These are phyloP conservation scores for Paedocypris micromegethes DNA, from an alignment of 2,797 vertebrate species.

Conservation along the genomic window DNA sequence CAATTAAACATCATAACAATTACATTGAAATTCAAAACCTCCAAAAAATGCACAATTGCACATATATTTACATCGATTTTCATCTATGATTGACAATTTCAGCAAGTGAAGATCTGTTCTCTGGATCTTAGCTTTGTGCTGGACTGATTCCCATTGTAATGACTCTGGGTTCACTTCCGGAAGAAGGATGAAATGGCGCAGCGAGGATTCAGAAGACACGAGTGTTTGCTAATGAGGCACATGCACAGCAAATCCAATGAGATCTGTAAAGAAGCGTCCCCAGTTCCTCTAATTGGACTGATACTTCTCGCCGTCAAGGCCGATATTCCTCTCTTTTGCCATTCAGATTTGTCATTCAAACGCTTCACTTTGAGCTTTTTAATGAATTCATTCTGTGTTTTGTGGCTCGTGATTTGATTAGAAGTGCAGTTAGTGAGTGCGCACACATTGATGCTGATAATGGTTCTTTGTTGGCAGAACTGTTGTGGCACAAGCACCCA, in stretches of 20 bases:
- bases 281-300: slow-evolving; percentile 31
- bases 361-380: neutral
- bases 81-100: too few relatives aligned
- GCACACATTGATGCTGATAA: slow-evolving; percentile 24
- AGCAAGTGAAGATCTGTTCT: slow-evolving; percentile 6
- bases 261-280: slow-evolving; percentile 23
- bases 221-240: slow-evolving; percentile 37
- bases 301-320: slow-evolving; percentile 5
- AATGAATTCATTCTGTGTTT: slow-evolving; percentile 26
- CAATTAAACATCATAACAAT: too few relatives aligned
- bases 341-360: slow-evolving; percentile 19
- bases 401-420: slow-evolving; percentile 33
- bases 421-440: slow-evolving; percentile 22
- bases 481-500: slow-evolving; percentile 62
- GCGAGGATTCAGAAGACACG: slow-evolving; percentile 26
- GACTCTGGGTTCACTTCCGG: slow-evolving; percentile 11
- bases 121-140: slow-evolving; percentile 33
- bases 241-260: slow-evolving; percentile 27
- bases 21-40: too few relatives aligned
- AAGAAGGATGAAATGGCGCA: slow-evolving; percentile 27
- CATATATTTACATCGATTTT: too few relatives aligned
- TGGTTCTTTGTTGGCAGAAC: slow-evolving; percentile 57
- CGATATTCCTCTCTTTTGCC: slow-evolving; percentile 18
- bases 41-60: slow-evolving; percentile 16
- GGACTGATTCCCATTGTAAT: slow-evolving; percentile 29